phyloP scores from a whole-genome alignment of 2,113 vertebrate genomes.

The Naja naja region DNA sequence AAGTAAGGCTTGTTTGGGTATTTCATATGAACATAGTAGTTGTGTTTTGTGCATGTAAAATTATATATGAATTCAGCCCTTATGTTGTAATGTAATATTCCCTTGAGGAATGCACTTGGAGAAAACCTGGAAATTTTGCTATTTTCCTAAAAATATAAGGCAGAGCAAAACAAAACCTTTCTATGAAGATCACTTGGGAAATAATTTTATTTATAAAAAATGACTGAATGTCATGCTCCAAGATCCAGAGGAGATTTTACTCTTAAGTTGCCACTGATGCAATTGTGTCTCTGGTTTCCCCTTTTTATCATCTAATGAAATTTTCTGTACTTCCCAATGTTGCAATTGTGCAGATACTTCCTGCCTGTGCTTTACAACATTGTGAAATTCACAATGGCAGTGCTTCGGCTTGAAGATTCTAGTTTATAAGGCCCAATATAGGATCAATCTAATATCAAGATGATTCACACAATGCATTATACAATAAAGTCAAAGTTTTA shows the following conservation, averaged over 20 bases:
- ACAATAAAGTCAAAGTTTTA: background rate
- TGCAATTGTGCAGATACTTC: background rate
- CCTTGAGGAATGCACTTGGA: background rate
- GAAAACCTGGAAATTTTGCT: background rate
- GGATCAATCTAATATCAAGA: background rate
- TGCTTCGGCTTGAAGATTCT: background rate
- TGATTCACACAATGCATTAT: background rate
- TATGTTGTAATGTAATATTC: background rate
- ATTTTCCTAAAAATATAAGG: background rate
- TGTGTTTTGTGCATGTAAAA: background rate
- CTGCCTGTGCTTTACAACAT: background rate
- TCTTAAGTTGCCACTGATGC: background rate
- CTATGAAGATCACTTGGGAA: background rate
- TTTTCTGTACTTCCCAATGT: background rate
- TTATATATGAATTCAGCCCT: background rate
- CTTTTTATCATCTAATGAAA: background rate
- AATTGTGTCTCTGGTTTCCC: background rate
- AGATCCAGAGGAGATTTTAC: background rate
- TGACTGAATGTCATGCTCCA: background rate
- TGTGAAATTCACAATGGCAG: background rate
- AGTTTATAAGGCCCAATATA: background rate
- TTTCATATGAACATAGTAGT: background rate
- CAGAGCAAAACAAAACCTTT: background rate
- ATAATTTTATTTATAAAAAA: background rate
- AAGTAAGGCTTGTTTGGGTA: background rate